Percentiles rank a stretch among this genome's conserved stretches.
phyloP scores from a whole-genome alignment of 2,888 invertebrate genomes.

The Harmothoe impar region DNA sequence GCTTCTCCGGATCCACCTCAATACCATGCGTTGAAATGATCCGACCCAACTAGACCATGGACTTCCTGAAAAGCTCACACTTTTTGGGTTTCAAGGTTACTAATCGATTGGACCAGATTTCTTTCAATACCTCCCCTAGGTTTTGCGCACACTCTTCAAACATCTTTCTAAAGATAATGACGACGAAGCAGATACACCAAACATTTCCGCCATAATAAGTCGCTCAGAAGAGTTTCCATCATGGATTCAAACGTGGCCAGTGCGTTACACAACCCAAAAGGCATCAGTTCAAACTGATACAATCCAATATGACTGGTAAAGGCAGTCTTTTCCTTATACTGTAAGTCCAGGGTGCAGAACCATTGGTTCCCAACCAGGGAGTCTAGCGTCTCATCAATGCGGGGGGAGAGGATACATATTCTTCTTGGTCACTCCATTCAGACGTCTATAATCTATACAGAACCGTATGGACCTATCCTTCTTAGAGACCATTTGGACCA shows the following conservation, averaged over 20 bases:
- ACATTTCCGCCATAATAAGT: neutral
- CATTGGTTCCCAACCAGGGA: neutral
- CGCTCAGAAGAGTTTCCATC: neutral
- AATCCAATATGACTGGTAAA: neutral
- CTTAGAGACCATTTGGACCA: neutral
- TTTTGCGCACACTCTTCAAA: neutral
- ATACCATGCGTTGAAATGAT: neutral
- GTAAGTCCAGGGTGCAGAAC: neutral
- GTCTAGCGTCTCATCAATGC: slow-evolving; percentile 42
- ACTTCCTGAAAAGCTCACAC: slow-evolving; percentile 29
- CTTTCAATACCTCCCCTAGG: neutral
- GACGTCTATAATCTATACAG: slow-evolving; percentile 27
- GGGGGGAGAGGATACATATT: slow-evolving; percentile 6
- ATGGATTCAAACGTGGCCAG: slow-evolving; percentile 39
- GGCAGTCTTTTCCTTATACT: slow-evolving; percentile 1
- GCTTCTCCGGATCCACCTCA: neutral
- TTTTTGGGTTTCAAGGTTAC: slow-evolving; percentile 55
- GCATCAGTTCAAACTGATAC: slow-evolving; percentile 22
- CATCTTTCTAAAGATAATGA: slow-evolving; percentile 20
- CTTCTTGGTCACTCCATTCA: neutral
- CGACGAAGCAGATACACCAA: slow-evolving; percentile 9
- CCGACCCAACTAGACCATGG: neutral
- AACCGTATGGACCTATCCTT: neutral
- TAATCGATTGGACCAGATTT: neutral
- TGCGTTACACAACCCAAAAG: slow-evolving; percentile 34